A percentile compares a stretch with the other conserved stretches of the same genome.
Conservation (phyloP, 1,140 invertebrate species). For the Papilio xuthus region DNA sequence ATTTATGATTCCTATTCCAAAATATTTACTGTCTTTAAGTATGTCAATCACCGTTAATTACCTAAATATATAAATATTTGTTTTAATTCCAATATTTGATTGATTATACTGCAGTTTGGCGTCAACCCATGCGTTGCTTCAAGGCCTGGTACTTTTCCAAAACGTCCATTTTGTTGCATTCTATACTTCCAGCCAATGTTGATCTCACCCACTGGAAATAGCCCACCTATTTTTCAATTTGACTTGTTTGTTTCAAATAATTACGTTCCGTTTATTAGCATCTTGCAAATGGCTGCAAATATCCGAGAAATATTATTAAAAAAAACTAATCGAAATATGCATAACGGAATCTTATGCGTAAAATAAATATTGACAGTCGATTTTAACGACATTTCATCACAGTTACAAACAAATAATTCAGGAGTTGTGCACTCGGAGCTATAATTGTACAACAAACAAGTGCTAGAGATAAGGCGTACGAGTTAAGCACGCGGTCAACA, state of each 20-base stretch:
- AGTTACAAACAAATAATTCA: neutral
- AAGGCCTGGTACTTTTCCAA: slow-evolving; percentile 29
- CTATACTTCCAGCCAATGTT: neutral
- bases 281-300: neutral
- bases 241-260: neutral
- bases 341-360: neutral
- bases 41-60: slow-evolving; percentile 4
- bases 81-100: neutral
- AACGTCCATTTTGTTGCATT: neutral
- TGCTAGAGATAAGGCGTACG: neutral
- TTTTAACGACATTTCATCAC: neutral
- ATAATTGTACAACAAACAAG: slow-evolving; percentile 8
- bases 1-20: too few species aligned
- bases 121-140: neutral
- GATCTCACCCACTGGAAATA: slow-evolving; percentile 8
- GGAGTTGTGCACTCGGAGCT: slow-evolving; percentile 9
- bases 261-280: neutral
- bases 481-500: neutral
- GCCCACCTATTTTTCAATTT: neutral
- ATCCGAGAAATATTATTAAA: neutral
- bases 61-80: neutral
- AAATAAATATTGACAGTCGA: slow-evolving; percentile 17
- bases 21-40: neutral
- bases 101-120: neutral
- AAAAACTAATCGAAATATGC: neutral